Percentiles rank a stretch among this genome's conserved stretches.
Conservation (phyloP, 2,113 vertebrate genomes). For the Sylvia atricapilla region DNA sequence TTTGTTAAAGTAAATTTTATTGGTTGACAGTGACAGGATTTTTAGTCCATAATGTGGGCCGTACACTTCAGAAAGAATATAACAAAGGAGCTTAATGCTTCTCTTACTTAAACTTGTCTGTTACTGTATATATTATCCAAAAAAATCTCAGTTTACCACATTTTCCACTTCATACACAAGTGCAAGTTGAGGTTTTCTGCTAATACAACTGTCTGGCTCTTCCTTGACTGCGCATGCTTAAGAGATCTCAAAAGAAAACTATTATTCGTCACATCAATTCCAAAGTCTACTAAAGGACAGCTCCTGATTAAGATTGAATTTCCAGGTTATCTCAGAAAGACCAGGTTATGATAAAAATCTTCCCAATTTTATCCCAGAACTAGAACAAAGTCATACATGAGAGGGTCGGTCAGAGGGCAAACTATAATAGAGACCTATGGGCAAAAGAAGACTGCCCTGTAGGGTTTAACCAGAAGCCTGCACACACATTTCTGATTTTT, state of each 20-base stretch:
- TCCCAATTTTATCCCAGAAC: not conserved
- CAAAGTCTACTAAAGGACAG: not conserved
- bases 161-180: not conserved
- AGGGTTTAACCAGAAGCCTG: not conserved
- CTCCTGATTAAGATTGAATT: not conserved
- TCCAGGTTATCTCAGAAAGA: not conserved
- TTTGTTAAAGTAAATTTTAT: conserved; percentile 39
- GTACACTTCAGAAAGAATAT: not conserved
- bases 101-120: not conserved
- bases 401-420: not conserved
- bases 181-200: not conserved
- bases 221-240: not conserved
- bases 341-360: not conserved
- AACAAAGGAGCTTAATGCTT: not conserved
- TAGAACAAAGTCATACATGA: not conserved
- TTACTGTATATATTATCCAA: not conserved
- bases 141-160: not conserved
- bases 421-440: not conserved
- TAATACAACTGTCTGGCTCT: not conserved
- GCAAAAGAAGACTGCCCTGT: not conserved
- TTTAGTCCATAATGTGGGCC: not conserved
- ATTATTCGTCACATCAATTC: not conserved
- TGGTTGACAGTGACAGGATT: conserved; percentile 38
- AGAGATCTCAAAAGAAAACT: not conserved
- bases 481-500: not conserved